Base-by-base conservation (phyloP, 2,113 vertebrate species). In the Porphyrio hochstetteri region DNA sequence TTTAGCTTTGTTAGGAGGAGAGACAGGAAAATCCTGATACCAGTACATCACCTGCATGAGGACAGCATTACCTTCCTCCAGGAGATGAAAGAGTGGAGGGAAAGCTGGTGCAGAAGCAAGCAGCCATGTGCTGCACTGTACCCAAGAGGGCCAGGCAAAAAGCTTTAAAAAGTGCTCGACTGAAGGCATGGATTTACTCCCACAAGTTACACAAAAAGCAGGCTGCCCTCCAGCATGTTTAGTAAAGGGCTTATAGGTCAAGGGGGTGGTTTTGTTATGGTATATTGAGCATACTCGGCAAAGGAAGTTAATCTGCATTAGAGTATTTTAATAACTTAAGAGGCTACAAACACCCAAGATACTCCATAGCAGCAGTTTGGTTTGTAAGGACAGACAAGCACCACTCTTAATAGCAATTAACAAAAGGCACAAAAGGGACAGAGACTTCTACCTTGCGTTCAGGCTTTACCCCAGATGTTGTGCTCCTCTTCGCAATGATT, bases 51-150 rank as follows among this genome's bases (percentile, higher is more conserved):
- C 28, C 7, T 50, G 42, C 50, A 28, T 2, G 3, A 92, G 23
- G 31, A 24, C 28, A 56, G 29, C 0, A 0, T 55, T 28, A 55
- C 33, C 53, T 60, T 92, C 16, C 38, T 52, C 18, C 40, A 65
- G 35, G 17, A 53, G 56, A 29, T 14, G 25, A 61, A 83, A 70
- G 18, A 28, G 14, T 1, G 5, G 20, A 35, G 44, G 44, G 44
- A 1, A 4, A 80, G 46, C 46, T 0, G 0, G 19, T 52, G 56
- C 21, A 69, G 44, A 72, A 79, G 19, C 2, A 5, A 52, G 29
- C 27, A 80, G 44, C 8, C 9, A 5, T 29, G 24, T 20, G 31
- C n/a, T 11, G 12, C 64, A 69, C 29, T 2, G 0, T 27, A 19
- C 40, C 57, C 28, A 36, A 21, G 7, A 68, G 8, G 23, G 25